Evolutionary conservation across 2,888 invertebrate species (phyloP), one percentile per base, ranked within the genome.

Genomic region (Tortrix viridana): DNA sequence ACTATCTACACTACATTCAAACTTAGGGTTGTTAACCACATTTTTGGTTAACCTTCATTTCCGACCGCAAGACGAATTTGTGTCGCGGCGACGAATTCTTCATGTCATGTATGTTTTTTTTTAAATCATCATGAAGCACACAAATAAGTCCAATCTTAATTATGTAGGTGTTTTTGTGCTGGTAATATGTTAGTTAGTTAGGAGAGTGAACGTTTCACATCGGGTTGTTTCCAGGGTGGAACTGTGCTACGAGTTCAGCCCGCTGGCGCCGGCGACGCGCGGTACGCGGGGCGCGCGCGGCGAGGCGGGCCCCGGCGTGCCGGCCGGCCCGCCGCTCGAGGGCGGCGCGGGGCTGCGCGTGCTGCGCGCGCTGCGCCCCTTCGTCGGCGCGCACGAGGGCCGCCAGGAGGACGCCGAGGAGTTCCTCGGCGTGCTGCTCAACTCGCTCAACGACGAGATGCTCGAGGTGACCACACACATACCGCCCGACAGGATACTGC

Each of bases 331-430:
- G n/a, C 95, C 98, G 47, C 96, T 98, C 71, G 98, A 98, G 81
- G 98, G 98, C n/a, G 94, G 94, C 57, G 96, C 96, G 71, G 96
- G 98, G 16, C 96, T 97, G 77, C 95, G 96, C 69, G 95, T 98
- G 89, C 93, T 98, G 76, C 94, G 96, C 68, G 95, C 96, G 48
- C 94, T 96, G 41, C 93, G 96, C 1, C 94, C 95, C 73, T 91
- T 91, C 84, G 85, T 86, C 14, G 92, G 91, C 69, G 88, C 88
- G 18, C 95, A 97, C 57, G 97, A 97, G 83, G 98, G 98, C 0
- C 93, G 97, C 19, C 99, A 99, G 85, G 98, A 99, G 82, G 99
- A 99, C 88, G 99, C 99, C 0, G 99, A 99, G 85, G 99, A 99
- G 84, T 98, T 99, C 88, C 93, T 99, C 1, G 97, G 98, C 6